Evolutionary conservation across 1,140 invertebrate genomes (phyloP).

Genomic region (Drosophila paulistorum): DNA sequence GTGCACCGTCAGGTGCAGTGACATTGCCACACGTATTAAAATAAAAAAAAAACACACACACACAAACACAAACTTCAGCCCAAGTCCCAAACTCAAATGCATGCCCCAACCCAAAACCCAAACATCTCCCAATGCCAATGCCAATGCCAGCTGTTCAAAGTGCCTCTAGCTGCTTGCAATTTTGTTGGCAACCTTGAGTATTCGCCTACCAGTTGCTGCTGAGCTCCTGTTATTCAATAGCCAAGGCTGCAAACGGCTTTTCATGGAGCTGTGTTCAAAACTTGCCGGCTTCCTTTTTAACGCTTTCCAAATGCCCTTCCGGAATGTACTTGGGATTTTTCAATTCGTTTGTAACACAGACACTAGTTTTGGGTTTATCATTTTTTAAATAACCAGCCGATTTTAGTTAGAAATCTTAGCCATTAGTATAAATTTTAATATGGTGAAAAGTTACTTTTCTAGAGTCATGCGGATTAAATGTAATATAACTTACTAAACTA

Average conservation of each 20-base stretch:
- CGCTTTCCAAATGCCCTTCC: not conserved
- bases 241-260: conserved; percentile 54
- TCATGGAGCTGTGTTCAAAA: not conserved
- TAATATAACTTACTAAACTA: too few species aligned
- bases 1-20: conserved; percentile 69
- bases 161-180: conserved; percentile 45
- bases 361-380: too few species aligned
- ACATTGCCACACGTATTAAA: conserved; percentile 62
- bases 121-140: not conserved
- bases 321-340: not conserved
- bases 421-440: too few species aligned
- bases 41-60: not conserved
- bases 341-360: not conserved
- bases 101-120: too few species aligned
- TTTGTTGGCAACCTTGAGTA: conserved; percentile 69
- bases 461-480: too few species aligned
- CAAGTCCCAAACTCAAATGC: too few species aligned
- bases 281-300: not conserved
- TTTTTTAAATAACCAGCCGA: too few species aligned
- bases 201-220: conserved; percentile 47
- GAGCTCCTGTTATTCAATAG: conserved; percentile 52
- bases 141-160: conserved; percentile 26
- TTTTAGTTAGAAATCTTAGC: too few species aligned
- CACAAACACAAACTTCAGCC: not conserved
- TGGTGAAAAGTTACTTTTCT: too few species aligned